phyloP scores from a whole-genome alignment of 2,113 vertebrate genomes.

The Elgaria multicarinata region DNA sequence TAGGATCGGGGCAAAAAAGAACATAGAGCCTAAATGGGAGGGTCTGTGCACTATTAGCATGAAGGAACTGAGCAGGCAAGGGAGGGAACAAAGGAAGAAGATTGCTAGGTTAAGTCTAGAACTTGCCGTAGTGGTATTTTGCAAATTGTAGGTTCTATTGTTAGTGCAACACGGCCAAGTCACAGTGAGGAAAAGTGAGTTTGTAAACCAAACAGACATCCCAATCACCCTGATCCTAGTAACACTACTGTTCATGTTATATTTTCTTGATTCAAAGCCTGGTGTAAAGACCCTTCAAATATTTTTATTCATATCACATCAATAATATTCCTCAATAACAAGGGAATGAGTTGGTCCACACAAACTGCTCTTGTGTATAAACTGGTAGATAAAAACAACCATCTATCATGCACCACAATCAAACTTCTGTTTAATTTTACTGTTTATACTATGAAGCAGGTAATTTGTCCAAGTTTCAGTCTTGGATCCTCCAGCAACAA shows the following conservation, averaged over 20 bases:
- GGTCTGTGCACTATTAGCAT: too few species aligned
- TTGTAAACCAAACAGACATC: background rate
- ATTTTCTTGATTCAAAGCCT: background rate
- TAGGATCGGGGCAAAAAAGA: background rate
- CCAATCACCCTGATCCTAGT: background rate
- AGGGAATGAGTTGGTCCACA: background rate
- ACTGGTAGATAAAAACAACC: background rate
- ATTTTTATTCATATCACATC: background rate
- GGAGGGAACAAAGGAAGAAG: background rate
- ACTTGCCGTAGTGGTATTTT: background rate
- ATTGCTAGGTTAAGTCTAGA: background rate
- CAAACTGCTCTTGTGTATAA: background rate
- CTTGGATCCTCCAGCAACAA: too few species aligned
- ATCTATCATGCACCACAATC: too few species aligned
- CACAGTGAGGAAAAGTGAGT: background rate
- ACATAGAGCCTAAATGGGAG: too few species aligned
- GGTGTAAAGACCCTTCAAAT: accelerated
- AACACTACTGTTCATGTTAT: background rate
- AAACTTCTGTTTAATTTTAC: slow-evolving; percentile 1
- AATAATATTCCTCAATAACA: background rate
- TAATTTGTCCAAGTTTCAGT: background rate
- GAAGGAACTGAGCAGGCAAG: background rate
- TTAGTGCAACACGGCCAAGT: too few species aligned
- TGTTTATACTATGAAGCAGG: background rate
- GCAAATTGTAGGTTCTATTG: background rate